Evolutionary conservation across 92 coral and sea anemone species (phyloP).

Genomic region (Anthopleura xanthogrammica): DNA sequence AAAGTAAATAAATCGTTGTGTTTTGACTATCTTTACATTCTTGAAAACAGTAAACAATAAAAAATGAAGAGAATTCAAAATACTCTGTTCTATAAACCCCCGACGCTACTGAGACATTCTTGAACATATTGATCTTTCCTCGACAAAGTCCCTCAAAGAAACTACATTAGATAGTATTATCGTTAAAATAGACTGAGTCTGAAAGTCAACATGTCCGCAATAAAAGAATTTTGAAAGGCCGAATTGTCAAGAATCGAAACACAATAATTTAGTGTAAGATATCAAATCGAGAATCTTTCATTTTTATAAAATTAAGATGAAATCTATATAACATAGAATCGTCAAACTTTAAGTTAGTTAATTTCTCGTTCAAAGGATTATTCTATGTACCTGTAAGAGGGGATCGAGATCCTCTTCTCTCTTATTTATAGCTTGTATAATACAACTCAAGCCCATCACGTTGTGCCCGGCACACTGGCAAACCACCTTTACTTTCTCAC

Average conservation of each 20-base stretch:
- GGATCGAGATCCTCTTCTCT: slow-evolving; percentile 8
- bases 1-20: too few relatives aligned
- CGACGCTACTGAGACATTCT: background rate
- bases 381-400: slow-evolving; percentile 14
- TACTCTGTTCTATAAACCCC: too few relatives aligned
- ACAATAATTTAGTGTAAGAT: too few relatives aligned
- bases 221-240: background rate
- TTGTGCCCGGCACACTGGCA: background rate
- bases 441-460: slow-evolving; percentile 26
- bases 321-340: background rate
- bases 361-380: background rate
- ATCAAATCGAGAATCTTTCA: too few relatives aligned
- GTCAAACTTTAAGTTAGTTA: background rate
- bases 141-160: too few relatives aligned
- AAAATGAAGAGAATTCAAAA: too few relatives aligned
- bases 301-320: background rate
- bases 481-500: background rate
- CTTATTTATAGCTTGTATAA: slow-evolving; percentile 22
- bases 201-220: background rate
- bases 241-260: background rate
- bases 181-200: too few relatives aligned
- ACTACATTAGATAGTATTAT: too few relatives aligned
- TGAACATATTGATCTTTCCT: background rate
- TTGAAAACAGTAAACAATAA: too few relatives aligned
- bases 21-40: background rate